These are phyloP conservation scores for Eufriesea mexicana DNA, from an alignment of 1,140 invertebrate species.

Conservation along the genomic window DNA sequence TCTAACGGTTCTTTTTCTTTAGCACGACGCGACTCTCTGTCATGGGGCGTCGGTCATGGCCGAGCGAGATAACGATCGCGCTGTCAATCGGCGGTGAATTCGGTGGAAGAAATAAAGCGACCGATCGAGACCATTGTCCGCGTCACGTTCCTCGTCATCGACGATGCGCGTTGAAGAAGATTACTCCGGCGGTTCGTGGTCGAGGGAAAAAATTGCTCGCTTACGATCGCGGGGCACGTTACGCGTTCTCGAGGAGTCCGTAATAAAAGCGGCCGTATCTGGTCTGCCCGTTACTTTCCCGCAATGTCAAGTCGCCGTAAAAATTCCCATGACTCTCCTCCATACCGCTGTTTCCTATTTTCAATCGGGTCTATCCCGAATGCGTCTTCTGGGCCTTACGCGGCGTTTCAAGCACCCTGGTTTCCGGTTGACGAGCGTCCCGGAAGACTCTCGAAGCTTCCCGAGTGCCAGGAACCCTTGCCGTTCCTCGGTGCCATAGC, in stretches of 20 bases:
- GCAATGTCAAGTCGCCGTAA: slow-evolving; percentile 18
- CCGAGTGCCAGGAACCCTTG: no score
- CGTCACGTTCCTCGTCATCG: slow-evolving; percentile 29
- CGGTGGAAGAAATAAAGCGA: neutral
- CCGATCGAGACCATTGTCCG: slow-evolving; percentile 34
- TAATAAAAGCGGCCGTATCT: slow-evolving; percentile 48
- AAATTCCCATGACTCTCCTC: slow-evolving; percentile 42
- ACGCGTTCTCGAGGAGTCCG: slow-evolving; percentile 36
- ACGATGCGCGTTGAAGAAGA: slow-evolving; percentile 31
- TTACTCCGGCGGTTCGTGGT: neutral
- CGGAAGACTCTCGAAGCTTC: no score
- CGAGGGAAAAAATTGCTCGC: neutral
- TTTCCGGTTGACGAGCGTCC: no score
- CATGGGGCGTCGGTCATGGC: neutral
- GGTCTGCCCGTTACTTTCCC: slow-evolving; percentile 18
- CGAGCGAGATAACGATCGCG: neutral
- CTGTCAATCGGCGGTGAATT: neutral
- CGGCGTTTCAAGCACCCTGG: no score
- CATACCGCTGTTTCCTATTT: neutral
- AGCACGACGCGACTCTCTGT: no score
- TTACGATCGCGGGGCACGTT: slow-evolving; percentile 55
- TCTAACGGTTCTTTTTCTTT: no score
- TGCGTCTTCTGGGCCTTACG: neutral
- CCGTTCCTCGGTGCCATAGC: no score
- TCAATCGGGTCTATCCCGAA: slow-evolving; percentile 21